Percentiles rank a stretch among this genome's conserved stretches.
Evolutionary conservation across 2,888 invertebrate species (phyloP).

Genomic region (Coelopa pilipes): DNA sequence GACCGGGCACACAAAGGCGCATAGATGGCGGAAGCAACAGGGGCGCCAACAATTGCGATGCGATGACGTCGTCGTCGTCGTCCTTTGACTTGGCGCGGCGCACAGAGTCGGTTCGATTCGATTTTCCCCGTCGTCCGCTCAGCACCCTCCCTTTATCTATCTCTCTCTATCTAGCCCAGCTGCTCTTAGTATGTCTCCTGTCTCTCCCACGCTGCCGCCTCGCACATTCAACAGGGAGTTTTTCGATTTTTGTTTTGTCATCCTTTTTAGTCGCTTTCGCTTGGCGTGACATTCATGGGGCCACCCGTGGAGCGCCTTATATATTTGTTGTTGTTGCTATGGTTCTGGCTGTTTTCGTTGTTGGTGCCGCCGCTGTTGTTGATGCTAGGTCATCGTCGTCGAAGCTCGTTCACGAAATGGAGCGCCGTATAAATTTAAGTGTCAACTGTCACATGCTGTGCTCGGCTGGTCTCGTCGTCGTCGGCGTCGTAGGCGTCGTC

Average conservation of each 20-base stretch:
- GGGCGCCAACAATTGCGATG: slow-evolving; percentile 39
- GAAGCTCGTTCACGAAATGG: not conserved
- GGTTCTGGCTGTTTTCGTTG: not conserved
- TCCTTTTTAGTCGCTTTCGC: slow-evolving; percentile 2
- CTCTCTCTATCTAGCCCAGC: no score
- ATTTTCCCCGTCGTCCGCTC: not conserved
- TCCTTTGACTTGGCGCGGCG: slow-evolving; percentile 29
- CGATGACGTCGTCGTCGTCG: slow-evolving; percentile 25
- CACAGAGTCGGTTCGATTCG: not conserved
- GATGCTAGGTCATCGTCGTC: no score
- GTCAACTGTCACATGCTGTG: slow-evolving; percentile 23
- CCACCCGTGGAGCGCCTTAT: slow-evolving; percentile 22
- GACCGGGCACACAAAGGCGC: slow-evolving; percentile 3
- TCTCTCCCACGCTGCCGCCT: not conserved
- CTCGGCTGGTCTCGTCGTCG: slow-evolving; percentile 13
- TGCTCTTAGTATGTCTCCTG: no score
- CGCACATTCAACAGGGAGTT: slow-evolving; percentile 23
- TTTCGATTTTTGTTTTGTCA: slow-evolving; percentile 29
- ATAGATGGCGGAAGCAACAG: slow-evolving; percentile 23
- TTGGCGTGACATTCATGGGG: slow-evolving; percentile 9
- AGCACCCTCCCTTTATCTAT: no score
- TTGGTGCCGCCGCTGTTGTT: no score
- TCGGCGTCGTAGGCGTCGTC: no score
- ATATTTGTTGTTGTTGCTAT: slow-evolving; percentile 1
- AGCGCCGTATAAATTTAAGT: slow-evolving; percentile 19